These are phyloP conservation scores for Oceanodroma tethys DNA, from an alignment of 2,113 vertebrate species.

Conservation along the genomic window DNA sequence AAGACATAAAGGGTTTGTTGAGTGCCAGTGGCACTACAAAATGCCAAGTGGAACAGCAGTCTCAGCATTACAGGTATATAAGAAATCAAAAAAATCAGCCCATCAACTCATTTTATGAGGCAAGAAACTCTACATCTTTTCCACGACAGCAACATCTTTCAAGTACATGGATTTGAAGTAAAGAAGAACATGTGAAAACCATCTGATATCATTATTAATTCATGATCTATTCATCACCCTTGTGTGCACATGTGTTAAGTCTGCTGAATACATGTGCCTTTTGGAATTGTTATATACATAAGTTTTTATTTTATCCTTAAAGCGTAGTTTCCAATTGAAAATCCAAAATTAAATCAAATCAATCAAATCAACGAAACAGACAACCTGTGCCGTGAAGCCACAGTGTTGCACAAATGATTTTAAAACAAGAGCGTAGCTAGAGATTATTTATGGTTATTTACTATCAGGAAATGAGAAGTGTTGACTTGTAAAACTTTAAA, in stretches of 20 bases:
- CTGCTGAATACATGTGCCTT: background rate
- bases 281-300: background rate
- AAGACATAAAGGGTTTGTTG: slow-evolving; percentile 49
- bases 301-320: background rate
- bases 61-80: slow-evolving; percentile 31
- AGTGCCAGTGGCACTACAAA: background rate
- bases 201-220: slow-evolving; percentile 42
- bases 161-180: background rate
- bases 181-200: background rate
- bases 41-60: slow-evolving; percentile 3
- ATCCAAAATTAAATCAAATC: background rate
- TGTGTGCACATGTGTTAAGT: background rate
- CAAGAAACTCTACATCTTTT: slow-evolving; percentile 21
- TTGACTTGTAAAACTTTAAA: background rate
- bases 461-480: background rate
- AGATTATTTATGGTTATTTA: background rate
- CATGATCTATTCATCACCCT: background rate
- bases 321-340: background rate
- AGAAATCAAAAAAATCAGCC: slow-evolving; percentile 15
- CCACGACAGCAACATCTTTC: slow-evolving; percentile 31
- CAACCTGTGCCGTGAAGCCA: background rate
- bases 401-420: background rate
- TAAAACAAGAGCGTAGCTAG: background rate
- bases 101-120: background rate
- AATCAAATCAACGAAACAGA: background rate